Conservation (phyloP, 2,113 vertebrate species). For the Carlito syrichta region DNA sequence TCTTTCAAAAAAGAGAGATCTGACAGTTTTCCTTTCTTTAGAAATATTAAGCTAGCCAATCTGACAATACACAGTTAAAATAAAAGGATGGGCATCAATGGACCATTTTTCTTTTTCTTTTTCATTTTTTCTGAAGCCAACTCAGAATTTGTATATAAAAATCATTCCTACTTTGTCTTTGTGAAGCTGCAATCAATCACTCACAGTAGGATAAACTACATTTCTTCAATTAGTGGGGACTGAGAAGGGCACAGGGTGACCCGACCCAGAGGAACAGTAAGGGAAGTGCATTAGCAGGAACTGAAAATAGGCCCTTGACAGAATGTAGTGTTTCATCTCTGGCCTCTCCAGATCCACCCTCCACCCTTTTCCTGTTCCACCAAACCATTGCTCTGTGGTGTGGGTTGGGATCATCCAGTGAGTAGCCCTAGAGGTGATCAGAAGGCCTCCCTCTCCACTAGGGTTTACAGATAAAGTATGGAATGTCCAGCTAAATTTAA, state of each 20-base stretch:
- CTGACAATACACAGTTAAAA: background rate
- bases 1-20: background rate
- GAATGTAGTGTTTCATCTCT: accelerated
- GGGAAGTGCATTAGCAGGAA: accelerated
- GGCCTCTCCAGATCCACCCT: no score
- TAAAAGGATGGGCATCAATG: accelerated
- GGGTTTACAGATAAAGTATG: background rate
- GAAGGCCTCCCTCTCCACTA: background rate
- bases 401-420: background rate
- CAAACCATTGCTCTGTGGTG: background rate
- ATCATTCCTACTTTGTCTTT: background rate
- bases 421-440: background rate
- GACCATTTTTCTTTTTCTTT: accelerated
- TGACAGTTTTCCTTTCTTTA: background rate
- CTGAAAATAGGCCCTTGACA: background rate
- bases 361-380: background rate
- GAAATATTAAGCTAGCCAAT: background rate
- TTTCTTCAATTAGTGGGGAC: background rate
- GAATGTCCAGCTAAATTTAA: background rate
- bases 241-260: accelerated
- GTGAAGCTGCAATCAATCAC: background rate
- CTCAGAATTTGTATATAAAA: accelerated
- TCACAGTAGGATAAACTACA: no score
- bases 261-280: background rate
- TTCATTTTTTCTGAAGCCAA: background rate